Conservation (phyloP, 1,140 invertebrate species). For the Pseudomyrmex dendroicus region DNA sequence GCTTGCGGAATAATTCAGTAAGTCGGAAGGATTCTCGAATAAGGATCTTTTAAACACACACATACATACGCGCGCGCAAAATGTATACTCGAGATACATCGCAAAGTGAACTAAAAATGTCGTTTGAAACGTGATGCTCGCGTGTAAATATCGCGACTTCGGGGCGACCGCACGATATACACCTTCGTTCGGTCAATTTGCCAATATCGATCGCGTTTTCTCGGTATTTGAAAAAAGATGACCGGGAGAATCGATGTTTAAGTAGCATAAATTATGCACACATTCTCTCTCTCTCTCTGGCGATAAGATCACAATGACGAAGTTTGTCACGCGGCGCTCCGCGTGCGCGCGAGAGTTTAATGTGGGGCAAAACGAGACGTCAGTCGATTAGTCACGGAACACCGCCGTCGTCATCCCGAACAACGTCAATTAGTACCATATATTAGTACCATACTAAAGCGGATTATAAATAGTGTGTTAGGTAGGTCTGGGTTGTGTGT, state of each 20-base stretch:
- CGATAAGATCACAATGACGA: slow-evolving; percentile 44
- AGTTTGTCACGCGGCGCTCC: slow-evolving; percentile 29
- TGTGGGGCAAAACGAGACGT: slow-evolving; percentile 48
- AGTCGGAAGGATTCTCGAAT: not conserved
- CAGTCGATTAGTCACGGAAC: slow-evolving; percentile 52
- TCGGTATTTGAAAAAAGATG: not conserved
- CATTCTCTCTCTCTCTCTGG: not conserved
- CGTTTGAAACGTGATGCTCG: not conserved
- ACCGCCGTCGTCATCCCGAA: slow-evolving; percentile 63
- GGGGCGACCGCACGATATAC: not conserved
- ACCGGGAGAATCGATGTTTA: slow-evolving; percentile 31
- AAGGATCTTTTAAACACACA: too few species aligned
- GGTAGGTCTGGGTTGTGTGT: slow-evolving; percentile 67
- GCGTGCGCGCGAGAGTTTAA: slow-evolving; percentile 21
- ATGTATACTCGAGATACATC: too few species aligned
- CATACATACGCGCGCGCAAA: too few species aligned
- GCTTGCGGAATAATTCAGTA: not conserved
- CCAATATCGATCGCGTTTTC: not conserved
- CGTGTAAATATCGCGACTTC: not conserved
- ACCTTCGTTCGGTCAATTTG: not conserved
- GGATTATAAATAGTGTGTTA: slow-evolving; percentile 69
- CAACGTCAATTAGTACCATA: slow-evolving; percentile 70
- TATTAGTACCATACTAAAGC: slow-evolving; percentile 53
- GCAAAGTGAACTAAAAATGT: not conserved
- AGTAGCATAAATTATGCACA: slow-evolving; percentile 31